Evolutionary conservation across 2,888 invertebrate species (phyloP).

Genomic region (Mythimna vitellina): DNA sequence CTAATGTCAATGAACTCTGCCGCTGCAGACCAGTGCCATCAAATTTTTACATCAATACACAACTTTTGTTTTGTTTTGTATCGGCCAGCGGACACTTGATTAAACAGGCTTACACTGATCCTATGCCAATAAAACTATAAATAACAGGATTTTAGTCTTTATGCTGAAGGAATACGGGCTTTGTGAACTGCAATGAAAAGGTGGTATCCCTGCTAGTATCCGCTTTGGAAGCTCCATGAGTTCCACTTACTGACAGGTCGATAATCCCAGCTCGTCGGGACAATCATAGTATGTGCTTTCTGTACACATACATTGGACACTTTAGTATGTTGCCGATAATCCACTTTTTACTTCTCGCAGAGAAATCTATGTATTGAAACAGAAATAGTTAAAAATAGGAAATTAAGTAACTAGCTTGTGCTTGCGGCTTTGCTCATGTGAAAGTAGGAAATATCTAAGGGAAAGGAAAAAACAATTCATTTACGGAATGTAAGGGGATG

Average conservation of each 20-base stretch:
- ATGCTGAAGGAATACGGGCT: constrained; percentile 18
- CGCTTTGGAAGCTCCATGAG: constrained; percentile 66
- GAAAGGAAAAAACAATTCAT: no score
- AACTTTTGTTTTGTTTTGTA: constrained; percentile 61
- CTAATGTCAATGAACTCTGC: constrained; percentile 37
- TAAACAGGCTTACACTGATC: constrained; percentile 61
- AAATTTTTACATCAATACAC: constrained; percentile 58
- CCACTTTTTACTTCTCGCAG: constrained; percentile 1
- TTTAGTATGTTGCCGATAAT: constrained; percentile 21
- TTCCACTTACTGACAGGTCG: constrained; percentile 68
- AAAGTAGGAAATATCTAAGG: no score
- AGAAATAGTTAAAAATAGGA: background rate
- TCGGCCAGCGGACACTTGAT: constrained; percentile 57
- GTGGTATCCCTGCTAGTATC: constrained; percentile 29
- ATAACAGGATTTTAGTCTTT: constrained; percentile 25
- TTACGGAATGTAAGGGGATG: no score
- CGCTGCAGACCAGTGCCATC: constrained; percentile 22
- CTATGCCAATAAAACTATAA: constrained; percentile 11
- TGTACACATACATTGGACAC: constrained; percentile 14
- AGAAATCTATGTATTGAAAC: background rate
- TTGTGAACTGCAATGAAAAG: background rate
- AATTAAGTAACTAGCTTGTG: no score
- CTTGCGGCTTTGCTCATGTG: no score
- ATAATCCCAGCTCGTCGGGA: constrained; percentile 62
- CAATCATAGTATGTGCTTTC: constrained; percentile 58